phyloP scores from a whole-genome alignment of 1,140 invertebrate genomes.

The Drosophila arawakana region DNA sequence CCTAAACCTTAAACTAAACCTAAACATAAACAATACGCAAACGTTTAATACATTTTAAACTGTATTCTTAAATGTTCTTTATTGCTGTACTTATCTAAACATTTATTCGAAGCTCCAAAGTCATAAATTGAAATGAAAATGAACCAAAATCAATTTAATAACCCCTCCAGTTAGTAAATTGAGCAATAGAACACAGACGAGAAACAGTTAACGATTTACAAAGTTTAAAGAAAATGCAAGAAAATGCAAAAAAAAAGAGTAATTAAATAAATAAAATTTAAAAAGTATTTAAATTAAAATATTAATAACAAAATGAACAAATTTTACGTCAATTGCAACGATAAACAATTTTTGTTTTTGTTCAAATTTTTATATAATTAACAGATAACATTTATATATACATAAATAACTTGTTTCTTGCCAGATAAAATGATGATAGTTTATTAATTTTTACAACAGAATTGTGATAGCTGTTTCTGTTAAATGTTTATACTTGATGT shows the following conservation, averaged over 20 bases:
- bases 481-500: conserved; percentile 27
- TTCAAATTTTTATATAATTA: not conserved
- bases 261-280: not conserved
- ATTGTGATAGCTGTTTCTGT: conserved; percentile 66
- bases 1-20: too few relatives aligned
- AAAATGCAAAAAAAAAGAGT: not conserved
- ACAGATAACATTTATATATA: conserved; percentile 14
- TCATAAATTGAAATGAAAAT: not conserved
- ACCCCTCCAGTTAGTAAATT: conserved; percentile 3
- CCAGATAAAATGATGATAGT: conserved; percentile 37
- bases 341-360: conserved; percentile 9
- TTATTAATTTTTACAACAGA: conserved; percentile 46
- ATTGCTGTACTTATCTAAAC: conserved; percentile 11
- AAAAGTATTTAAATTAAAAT: conserved; percentile 3
- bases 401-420: conserved; percentile 37
- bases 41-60: not conserved
- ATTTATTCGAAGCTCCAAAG: not conserved
- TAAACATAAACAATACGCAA: not conserved
- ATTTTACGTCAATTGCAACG: conserved; percentile 34
- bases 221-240: not conserved
- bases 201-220: conserved; percentile 44
- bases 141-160: not conserved
- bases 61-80: conserved; percentile 5
- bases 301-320: conserved; percentile 26
- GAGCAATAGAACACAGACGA: conserved; percentile 42